These are phyloP conservation scores for Papilio gigon DNA, from an alignment of 2,888 invertebrate species.

Conservation along the genomic window DNA sequence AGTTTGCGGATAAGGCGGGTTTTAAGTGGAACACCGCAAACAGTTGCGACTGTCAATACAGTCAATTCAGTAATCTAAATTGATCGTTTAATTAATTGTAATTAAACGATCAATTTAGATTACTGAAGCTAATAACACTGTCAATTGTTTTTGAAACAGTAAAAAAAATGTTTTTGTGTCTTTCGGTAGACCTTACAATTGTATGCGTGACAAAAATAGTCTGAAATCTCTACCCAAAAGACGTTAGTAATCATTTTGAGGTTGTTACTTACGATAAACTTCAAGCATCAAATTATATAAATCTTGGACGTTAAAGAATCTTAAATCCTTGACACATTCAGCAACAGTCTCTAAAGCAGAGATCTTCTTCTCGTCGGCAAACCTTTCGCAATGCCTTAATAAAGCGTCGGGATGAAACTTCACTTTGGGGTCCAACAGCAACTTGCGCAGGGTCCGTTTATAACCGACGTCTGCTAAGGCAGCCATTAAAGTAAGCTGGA, in stretches of 20 bases:
- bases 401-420: constrained; percentile 79
- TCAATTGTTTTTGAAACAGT: too few relatives aligned
- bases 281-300: constrained; percentile 77
- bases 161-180: too few relatives aligned
- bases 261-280: constrained; percentile 73
- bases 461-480: constrained; percentile 81
- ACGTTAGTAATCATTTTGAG: background rate
- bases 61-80: too few relatives aligned
- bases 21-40: too few relatives aligned
- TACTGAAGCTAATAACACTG: too few relatives aligned
- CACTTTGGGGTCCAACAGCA: constrained; percentile 79
- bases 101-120: too few relatives aligned
- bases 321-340: constrained; percentile 61
- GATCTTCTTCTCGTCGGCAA: constrained; percentile 68
- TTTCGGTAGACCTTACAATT: too few relatives aligned
- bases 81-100: too few relatives aligned
- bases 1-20: too few relatives aligned
- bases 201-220: background rate
- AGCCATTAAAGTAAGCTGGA: constrained; percentile 74
- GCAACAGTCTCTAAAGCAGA: constrained; percentile 63
- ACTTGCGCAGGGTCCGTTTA: constrained; percentile 74
- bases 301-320: constrained; percentile 64
- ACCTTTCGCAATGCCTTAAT: constrained; percentile 77
- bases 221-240: background rate
- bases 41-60: too few relatives aligned